These are phyloP conservation scores for Desmophyllum pertusum DNA, from an alignment of 92 coral and sea anemone genomes.

Conservation along the genomic window DNA sequence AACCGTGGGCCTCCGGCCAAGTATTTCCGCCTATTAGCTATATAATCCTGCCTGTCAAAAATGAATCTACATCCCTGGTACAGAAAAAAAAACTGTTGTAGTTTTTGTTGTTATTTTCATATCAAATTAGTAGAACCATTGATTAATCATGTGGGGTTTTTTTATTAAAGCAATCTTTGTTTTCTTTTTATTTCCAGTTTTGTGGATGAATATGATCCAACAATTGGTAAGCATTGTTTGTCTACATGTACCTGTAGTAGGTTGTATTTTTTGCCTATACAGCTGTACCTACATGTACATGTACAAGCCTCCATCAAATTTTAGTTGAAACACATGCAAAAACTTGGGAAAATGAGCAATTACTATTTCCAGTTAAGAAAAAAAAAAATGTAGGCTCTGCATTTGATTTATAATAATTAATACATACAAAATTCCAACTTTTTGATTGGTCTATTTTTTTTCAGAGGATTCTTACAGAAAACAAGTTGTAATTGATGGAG, in stretches of 20 bases:
- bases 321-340: too few species aligned
- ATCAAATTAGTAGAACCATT: background rate
- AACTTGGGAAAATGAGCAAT: too few species aligned
- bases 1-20: too few species aligned
- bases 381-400: too few species aligned
- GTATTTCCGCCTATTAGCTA: too few species aligned
- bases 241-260: background rate
- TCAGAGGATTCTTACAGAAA: slow-evolving; percentile 99
- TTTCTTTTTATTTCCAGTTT: slow-evolving; percentile 72
- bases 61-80: too few species aligned
- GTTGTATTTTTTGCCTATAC: background rate
- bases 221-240: slow-evolving; percentile 84
- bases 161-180: background rate
- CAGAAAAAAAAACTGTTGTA: background rate
- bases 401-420: too few species aligned
- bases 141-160: background rate
- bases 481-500: slow-evolving; percentile 99
- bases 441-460: background rate
- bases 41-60: too few species aligned
- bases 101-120: background rate
- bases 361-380: too few species aligned
- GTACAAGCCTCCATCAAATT: too few species aligned
- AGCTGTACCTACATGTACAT: too few species aligned
- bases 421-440: too few species aligned
- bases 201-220: slow-evolving; percentile 99